These are phyloP conservation scores for Sprattus sprattus DNA, from an alignment of 2,113 vertebrate species.

Conservation along the genomic window DNA sequence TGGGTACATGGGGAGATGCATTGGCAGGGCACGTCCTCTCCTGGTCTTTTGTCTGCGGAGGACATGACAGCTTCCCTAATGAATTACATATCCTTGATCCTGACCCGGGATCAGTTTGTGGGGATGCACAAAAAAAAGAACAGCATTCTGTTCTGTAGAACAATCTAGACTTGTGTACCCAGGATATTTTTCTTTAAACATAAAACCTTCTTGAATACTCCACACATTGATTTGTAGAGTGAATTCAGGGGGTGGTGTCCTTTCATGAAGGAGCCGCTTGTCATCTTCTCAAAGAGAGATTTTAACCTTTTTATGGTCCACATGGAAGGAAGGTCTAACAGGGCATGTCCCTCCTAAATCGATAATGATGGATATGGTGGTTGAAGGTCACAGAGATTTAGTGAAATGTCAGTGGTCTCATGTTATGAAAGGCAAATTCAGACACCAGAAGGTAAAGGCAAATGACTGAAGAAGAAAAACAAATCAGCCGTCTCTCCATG, in stretches of 20 bases:
- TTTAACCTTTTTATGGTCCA: not conserved
- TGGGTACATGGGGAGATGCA: not conserved
- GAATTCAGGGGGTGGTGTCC: not conserved
- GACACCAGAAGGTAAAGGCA: too few species aligned
- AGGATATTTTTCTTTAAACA: not conserved
- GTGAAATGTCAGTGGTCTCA: not conserved
- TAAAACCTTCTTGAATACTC: not conserved
- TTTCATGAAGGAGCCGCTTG: not conserved
- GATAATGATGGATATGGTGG: not conserved
- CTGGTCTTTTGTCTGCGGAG: not conserved
- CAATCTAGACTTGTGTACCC: not conserved
- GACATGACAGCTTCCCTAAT: not conserved
- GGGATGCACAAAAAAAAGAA: not conserved
- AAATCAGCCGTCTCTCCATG: not conserved
- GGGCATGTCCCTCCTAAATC: not conserved
- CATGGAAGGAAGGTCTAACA: not conserved
- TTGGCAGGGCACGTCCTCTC: not conserved
- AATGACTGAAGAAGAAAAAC: too few species aligned
- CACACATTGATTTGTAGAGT: not conserved
- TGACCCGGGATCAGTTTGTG: not conserved
- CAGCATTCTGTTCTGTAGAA: not conserved
- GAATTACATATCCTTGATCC: not conserved
- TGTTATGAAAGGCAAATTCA: too few species aligned
- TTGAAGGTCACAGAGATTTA: not conserved
- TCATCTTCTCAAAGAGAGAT: not conserved